Percentiles rank a stretch among this genome's conserved stretches.
phyloP scores from a whole-genome alignment of 1,140 invertebrate species.

The Cotesia typhae region DNA sequence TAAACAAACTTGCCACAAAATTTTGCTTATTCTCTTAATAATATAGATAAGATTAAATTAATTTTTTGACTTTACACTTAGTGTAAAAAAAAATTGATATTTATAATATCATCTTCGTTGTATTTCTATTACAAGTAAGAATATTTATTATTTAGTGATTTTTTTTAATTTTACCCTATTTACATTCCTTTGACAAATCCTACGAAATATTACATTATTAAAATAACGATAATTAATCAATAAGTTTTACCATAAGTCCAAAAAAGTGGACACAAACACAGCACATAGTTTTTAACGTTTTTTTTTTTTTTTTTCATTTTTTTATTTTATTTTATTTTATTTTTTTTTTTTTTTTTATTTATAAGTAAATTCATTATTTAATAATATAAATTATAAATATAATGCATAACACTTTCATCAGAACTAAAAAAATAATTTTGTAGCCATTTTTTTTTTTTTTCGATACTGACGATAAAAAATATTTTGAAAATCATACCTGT shows the following conservation, averaged over 20 bases:
- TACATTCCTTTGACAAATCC: conserved; percentile 59
- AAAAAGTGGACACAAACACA: conserved; percentile 49
- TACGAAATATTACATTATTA: conserved; percentile 58
- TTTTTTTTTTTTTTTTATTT: not conserved
- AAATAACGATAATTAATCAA: conserved; percentile 48
- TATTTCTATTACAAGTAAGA: conserved; percentile 65
- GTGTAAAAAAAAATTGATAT: conserved; percentile 12
- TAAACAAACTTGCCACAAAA: too few relatives aligned
- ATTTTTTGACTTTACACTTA: not conserved
- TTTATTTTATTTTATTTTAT: too few relatives aligned
- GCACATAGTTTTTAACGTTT: conserved; percentile 51
- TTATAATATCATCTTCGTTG: conserved; percentile 46
- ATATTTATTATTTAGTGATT: conserved; percentile 23
- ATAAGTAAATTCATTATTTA: too few relatives aligned
- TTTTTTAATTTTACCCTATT: conserved; percentile 53
- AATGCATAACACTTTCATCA: too few relatives aligned
- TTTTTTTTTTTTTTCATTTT: too few relatives aligned
- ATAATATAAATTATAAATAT: too few relatives aligned
- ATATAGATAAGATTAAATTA: too few relatives aligned
- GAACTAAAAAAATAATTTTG: too few relatives aligned
- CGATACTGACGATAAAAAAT: too few relatives aligned
- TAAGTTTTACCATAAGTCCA: conserved; percentile 51
- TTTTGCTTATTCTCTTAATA: too few relatives aligned
- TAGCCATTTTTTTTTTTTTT: too few relatives aligned
- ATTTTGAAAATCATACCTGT: not conserved